Evolutionary conservation across 2,797 vertebrate genomes (phyloP).

Genomic region (Rachycentron canadum): DNA sequence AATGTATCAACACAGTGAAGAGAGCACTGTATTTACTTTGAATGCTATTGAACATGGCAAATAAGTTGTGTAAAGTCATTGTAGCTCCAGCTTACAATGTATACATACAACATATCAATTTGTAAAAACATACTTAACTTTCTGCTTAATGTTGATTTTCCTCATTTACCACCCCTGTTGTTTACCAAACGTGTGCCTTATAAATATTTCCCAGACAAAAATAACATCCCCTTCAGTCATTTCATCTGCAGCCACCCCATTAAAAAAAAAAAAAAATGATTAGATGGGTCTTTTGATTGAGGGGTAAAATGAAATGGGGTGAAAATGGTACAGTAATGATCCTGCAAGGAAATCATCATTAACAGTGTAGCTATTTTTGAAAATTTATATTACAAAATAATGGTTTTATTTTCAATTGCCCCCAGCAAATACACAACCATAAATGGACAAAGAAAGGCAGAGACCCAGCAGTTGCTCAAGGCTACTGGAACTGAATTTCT

Average conservation of each 20-base stretch:
- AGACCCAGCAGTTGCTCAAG: conserved; percentile 16
- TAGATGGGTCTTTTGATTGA: conserved; percentile 45
- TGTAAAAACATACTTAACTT: conserved; percentile 5
- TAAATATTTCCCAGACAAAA: conserved; percentile 26
- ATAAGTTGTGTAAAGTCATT: neutral
- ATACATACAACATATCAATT: neutral
- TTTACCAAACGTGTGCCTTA: conserved; percentile 10
- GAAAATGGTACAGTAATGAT: conserved; percentile 66
- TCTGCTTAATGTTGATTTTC: conserved; percentile 15
- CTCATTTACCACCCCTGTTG: conserved; percentile 5
- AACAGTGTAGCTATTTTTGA: conserved; percentile 59
- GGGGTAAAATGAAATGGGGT: conserved; percentile 57
- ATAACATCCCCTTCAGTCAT: conserved; percentile 35
- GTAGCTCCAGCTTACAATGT: conserved; percentile 5
- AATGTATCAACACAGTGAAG: neutral
- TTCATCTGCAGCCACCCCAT: conserved; percentile 43
- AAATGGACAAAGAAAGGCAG: conserved; percentile 11
- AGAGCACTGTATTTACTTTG: neutral
- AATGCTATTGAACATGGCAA: neutral
- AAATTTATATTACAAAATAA: conserved; percentile 46
- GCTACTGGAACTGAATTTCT: conserved; percentile 13
- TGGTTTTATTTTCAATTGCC: conserved; percentile 51
- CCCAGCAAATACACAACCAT: conserved; percentile 39
- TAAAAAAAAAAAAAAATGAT: conserved; percentile 46
- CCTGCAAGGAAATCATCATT: conserved; percentile 55